Evolutionary conservation across 2,888 invertebrate species (phyloP), one percentile per base, ranked within the genome.

Genomic region (Eucera pruinosa): DNA sequence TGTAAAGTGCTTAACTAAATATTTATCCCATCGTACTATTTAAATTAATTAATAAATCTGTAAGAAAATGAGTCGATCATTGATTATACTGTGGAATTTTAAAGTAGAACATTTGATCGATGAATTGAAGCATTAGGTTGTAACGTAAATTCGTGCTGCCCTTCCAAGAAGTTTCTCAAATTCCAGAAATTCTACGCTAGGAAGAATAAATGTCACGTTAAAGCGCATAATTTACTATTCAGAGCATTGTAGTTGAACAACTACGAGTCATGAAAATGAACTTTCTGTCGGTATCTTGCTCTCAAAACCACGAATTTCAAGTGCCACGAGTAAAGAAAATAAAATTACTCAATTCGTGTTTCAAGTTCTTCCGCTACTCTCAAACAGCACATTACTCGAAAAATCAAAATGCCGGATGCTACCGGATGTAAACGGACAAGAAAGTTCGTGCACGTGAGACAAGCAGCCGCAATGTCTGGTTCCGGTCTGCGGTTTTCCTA

Each of bases 401-500:
- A 57, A 64, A 78, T 81, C 43, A 72, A 83, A 83, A 70, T 68
- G 78, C 68, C 62, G 48, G 7, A 64, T 48, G 43, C 64, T 61
- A 60, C 48, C 74, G 73, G 71, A 81, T 68, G 69, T 79, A 83
- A 83, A 83, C 67, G 72, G 55, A 65, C 43, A 36, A 50, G 80
- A 80, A 74, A 66, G 54, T 67, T 61, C 64, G 69, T 57, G 52
- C 68, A 64, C 68, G 69, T 72, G 75, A 78, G 61, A 71, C 61
- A 36, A 50, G 30, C 74, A 66, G 71, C 66, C 72, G 62, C 70
- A 80, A 81, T 81, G 50, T 86, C 86, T 86, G 81, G 82, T 86
- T 81, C 86, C 83, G 80, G 81, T 82, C 81, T 87, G 87, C 85
- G 86, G 86, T 87, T 87, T 86, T 85, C 84, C 82, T 74, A 78